Base-by-base conservation (phyloP, 2,888 invertebrate genomes). In the Melanotus villosus region DNA sequence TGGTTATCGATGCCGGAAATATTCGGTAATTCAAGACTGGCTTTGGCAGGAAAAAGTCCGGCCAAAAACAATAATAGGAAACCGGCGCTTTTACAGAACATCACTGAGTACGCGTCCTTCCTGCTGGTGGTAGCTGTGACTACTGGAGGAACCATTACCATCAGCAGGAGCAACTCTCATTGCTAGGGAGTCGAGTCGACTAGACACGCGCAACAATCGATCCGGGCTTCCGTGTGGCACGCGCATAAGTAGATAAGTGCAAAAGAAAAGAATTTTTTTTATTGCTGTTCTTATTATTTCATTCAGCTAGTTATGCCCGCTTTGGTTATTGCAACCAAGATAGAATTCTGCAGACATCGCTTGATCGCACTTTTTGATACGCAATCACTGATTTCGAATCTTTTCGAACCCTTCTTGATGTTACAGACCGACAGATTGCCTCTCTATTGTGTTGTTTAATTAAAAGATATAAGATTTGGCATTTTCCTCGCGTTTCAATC, bases 1-100 rank as follows among this genome's bases (percentile, higher is more conserved):
- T 86, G 86, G 16, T 85, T 86, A 76, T 85, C 85, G 75, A 87
- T 86, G 67, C 84, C 85, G 56, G 86, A 83, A 59, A 86, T 86
- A 78, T 87, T 85, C 43, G 87, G 87, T 60, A 87, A 80, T 65
- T 82, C 80, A 19, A 79, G 70, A 64, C 72, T 73, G 52, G 73
- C 72, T 63, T 66, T 75, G 65, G 68, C 62, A 47, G 66, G 60
- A 58, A 68, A 62, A 43, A 73, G 43, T 38, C 74, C 64, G 57
- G 72, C 58, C 68, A 68, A 65, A 45, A 68, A 68, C 41, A 66
- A 43, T 57, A 68, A 54, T 30, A 71, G 68, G 36, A 56, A 66
- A 68, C 67, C 73, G 73, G 72, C 67, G 45, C 68, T 69, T 60
- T 57, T 54, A 60, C 41, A 14, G 12, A 18, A 52, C 68, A 68